phyloP scores from a whole-genome alignment of 2,888 invertebrate species.

The Exocentrus adspersus region DNA sequence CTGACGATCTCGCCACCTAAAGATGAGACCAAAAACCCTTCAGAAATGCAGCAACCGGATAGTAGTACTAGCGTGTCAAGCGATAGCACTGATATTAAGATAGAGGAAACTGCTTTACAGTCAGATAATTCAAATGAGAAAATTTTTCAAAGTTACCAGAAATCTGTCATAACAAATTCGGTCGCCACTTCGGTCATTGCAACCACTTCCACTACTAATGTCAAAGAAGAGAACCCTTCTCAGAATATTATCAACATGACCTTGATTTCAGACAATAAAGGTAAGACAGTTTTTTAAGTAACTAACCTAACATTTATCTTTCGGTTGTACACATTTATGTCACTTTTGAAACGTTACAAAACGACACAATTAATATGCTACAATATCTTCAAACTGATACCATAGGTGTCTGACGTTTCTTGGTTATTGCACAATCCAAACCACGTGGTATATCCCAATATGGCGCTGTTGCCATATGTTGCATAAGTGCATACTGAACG shows the following conservation, averaged over 20 bases:
- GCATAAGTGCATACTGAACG: no score
- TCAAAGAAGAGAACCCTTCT: constrained; percentile 46
- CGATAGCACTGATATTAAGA: constrained; percentile 53
- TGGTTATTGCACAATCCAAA: no score
- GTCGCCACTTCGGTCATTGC: constrained; percentile 62
- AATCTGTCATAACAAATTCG: constrained; percentile 51
- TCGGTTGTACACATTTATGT: no score
- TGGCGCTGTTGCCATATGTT: no score
- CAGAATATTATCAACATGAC: constrained; percentile 54
- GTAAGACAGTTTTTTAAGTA: no score
- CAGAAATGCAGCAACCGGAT: constrained; percentile 52
- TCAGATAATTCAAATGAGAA: constrained; percentile 50
- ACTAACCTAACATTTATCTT: no score
- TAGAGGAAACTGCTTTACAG: constrained; percentile 53
- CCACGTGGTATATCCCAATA: no score
- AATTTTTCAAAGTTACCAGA: constrained; percentile 51
- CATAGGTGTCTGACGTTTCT: no score
- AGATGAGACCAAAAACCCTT: constrained; percentile 43
- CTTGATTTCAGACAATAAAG: constrained; percentile 51
- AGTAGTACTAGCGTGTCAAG: constrained; percentile 54
- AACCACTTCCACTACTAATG: constrained; percentile 41
- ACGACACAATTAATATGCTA: no score
- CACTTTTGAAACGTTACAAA: no score
- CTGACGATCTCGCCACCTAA: constrained; percentile 59
- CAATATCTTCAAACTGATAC: no score